Percentiles rank a stretch among this genome's conserved stretches.
Evolutionary conservation across 2,113 vertebrate species (phyloP).

Genomic region (Xenopus borealis): DNA sequence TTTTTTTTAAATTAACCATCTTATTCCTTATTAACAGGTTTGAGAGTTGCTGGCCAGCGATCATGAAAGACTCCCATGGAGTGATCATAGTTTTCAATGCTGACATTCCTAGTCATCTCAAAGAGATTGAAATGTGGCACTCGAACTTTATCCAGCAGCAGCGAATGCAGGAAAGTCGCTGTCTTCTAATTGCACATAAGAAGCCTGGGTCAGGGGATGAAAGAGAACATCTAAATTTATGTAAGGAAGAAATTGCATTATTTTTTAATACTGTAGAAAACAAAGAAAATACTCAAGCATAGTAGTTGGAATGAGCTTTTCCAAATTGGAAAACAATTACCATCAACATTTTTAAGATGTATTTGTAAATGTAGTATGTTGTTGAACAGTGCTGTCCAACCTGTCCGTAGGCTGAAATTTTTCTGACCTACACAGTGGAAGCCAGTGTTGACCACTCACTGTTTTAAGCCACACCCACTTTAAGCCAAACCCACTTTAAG

Average conservation of each 20-base stretch:
- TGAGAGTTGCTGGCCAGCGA: slow-evolving; percentile 93
- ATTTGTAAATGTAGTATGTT: too few species aligned
- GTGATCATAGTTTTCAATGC: slow-evolving; percentile 91
- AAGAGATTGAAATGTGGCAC: slow-evolving; percentile 86
- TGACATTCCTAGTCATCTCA: slow-evolving; percentile 83
- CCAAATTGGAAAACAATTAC: too few species aligned
- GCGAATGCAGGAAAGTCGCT: slow-evolving; percentile 78
- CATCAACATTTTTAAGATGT: too few species aligned
- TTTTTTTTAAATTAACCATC: neutral
- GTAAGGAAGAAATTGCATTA: slow-evolving; percentile 64
- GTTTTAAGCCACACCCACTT: too few species aligned
- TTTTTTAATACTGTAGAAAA: too few species aligned
- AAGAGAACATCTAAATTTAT: slow-evolving; percentile 64
- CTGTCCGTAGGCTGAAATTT: too few species aligned
- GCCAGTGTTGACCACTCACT: too few species aligned
- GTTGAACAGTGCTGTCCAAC: too few species aligned
- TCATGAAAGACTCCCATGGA: slow-evolving; percentile 85
- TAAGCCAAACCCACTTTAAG: too few species aligned
- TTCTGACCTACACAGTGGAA: too few species aligned
- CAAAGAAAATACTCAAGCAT: too few species aligned
- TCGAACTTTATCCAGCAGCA: slow-evolving; percentile 84
- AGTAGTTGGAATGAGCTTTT: too few species aligned
- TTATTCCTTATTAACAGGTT: slow-evolving; percentile 66
- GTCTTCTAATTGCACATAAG: slow-evolving; percentile 89
- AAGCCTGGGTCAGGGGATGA: slow-evolving; percentile 78